phyloP scores from a whole-genome alignment of 1,140 invertebrate genomes.

The Octopus sinensis region DNA sequence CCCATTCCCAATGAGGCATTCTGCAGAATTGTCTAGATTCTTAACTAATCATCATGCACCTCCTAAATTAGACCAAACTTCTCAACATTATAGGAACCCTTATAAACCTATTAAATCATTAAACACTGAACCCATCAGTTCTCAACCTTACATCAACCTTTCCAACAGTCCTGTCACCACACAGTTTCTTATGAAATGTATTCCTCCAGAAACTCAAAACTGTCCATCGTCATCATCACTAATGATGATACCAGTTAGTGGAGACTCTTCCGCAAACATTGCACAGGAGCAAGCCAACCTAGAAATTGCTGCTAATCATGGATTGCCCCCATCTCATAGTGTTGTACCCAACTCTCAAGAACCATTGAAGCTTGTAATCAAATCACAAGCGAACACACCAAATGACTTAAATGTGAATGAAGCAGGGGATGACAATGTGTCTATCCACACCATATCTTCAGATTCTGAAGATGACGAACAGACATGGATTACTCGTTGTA shows the following conservation, averaged over 20 bases:
- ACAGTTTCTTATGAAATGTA: background rate
- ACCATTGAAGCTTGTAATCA: background rate
- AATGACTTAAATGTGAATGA: background rate
- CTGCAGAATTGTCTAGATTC: background rate
- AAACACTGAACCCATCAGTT: background rate
- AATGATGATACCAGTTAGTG: background rate
- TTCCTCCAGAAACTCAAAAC: background rate
- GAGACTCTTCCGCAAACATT: background rate
- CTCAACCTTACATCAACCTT: background rate
- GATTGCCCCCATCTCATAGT: background rate
- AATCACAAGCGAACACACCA: background rate
- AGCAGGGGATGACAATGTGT: background rate
- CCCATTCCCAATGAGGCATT: background rate
- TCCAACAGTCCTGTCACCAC: background rate
- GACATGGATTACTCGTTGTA: background rate
- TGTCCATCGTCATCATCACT: background rate
- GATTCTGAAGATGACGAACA: background rate
- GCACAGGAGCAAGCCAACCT: background rate
- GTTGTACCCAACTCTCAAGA: background rate
- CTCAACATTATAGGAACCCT: background rate
- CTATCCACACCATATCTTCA: constrained; percentile 9
- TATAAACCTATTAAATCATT: constrained; percentile 1
- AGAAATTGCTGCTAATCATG: background rate
- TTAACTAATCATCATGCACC: background rate
- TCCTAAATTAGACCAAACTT: background rate